A percentile compares a stretch with the other conserved stretches of the same genome.
Conservation (phyloP, 1,140 invertebrate genomes). For the Reticulitermes speratus region DNA sequence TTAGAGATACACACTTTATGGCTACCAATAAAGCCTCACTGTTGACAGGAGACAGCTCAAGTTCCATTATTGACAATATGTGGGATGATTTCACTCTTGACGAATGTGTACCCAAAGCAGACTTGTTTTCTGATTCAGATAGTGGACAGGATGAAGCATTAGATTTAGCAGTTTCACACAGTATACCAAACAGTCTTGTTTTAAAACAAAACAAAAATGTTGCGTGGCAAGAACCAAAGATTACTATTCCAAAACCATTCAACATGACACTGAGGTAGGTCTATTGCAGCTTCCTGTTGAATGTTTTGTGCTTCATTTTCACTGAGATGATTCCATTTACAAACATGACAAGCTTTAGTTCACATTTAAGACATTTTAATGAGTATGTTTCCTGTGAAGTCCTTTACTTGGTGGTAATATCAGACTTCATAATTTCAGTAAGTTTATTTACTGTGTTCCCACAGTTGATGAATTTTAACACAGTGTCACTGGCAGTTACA, state of each 20-base stretch:
- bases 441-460: no score
- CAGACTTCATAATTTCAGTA: no score
- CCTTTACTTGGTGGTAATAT: no score
- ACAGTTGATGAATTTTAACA: no score
- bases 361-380: no score
- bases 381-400: no score
- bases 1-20: background rate
- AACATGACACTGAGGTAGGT: slow-evolving; percentile 63
- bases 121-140: slow-evolving; percentile 36
- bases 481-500: no score
- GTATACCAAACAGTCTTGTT: slow-evolving; percentile 56
- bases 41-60: slow-evolving; percentile 14
- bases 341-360: no score
- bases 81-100: slow-evolving; percentile 43
- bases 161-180: slow-evolving; percentile 38
- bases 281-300: background rate
- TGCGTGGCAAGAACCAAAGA: slow-evolving; percentile 41
- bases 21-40: background rate
- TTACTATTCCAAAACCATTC: slow-evolving; percentile 63
- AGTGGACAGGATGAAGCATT: slow-evolving; percentile 18
- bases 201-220: slow-evolving; percentile 44
- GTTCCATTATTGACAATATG: slow-evolving; percentile 37
- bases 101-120: slow-evolving; percentile 34
- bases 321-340: no score
- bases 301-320: background rate